Evolutionary conservation across 2,797 vertebrate genomes (phyloP).

Genomic region (Pyrocephalus nanus): DNA sequence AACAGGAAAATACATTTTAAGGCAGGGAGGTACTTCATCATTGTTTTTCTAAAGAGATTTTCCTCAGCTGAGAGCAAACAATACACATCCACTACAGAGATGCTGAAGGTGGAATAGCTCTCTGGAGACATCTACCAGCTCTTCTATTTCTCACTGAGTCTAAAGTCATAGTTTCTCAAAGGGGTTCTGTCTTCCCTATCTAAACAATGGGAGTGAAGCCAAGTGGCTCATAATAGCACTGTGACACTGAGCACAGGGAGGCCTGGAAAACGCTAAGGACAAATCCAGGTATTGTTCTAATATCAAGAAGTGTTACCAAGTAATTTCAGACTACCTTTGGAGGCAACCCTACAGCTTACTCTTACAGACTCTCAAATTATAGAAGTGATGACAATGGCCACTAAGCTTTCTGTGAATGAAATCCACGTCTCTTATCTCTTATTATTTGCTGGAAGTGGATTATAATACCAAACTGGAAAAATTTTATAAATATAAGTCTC

Average conservation of each 20-base stretch:
- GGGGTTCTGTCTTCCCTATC: background rate
- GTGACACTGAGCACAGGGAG: rapidly evolving
- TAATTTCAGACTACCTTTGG: background rate
- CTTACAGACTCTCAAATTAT: background rate
- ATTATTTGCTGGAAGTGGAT: background rate
- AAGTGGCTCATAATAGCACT: background rate
- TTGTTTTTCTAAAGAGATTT: conserved; percentile 1
- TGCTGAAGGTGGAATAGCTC: background rate
- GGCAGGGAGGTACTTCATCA: background rate
- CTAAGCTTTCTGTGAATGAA: background rate
- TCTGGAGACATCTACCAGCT: conserved; percentile 8
- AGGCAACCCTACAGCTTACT: background rate
- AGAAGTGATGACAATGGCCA: background rate
- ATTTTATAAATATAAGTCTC: background rate
- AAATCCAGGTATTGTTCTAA: background rate
- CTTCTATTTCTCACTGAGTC: background rate
- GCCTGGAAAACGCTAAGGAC: background rate
- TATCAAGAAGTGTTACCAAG: background rate
- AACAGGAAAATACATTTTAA: background rate
- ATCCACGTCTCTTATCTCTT: background rate
- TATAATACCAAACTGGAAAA: background rate
- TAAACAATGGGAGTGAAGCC: background rate
- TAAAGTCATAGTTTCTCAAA: background rate
- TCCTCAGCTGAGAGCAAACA: background rate
- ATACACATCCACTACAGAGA: background rate